Base-by-base conservation (phyloP, 2,888 invertebrate genomes). In the Linnaemya tessellans region DNA sequence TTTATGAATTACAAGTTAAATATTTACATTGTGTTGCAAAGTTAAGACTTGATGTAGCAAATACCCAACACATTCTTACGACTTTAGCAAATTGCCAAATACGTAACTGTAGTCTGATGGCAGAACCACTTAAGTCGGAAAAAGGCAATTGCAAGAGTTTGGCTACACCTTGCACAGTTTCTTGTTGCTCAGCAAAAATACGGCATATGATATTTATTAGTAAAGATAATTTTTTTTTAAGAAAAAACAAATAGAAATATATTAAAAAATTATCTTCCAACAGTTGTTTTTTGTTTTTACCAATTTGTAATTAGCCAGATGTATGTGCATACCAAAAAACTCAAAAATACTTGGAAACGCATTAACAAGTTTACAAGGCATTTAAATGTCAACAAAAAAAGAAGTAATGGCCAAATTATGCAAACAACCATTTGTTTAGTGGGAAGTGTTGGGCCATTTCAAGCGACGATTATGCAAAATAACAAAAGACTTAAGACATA, bases 371-470 rank as follows among this genome's bases (percentile, higher is more conserved):
- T 11, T 73, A 58, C 70, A 43, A 70, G 70, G 43, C 70, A 60
- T 18, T 83, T 75, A 75, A 64, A 78, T 78, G 68, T 68, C 77
- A 84, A 25, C 68, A 62, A 46, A 64, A 41, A 58, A 58, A 68
- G 70, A 58, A 68, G 70, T 67, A 80, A 80, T 68, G 77, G 43
- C 18, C 38, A 67, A 80, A 67, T 77, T 80, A 81, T 78, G 62
- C 73, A 80, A 78, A 68, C 70, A 68, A 74, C 78, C 56, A 20
- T 67, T n/a, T 1, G 20, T 0, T 62, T 84, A 46, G 60, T 84
- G 80, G 75, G 79, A 79, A 74, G 73, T 51, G 60, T 46, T 58
- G 18, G 49, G 56, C 41, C 18, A 62, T 2, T 22, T 20, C 20
- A 73, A 41, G 30, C 13, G 38, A 46, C 11, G 46, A 3, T 30